Base-by-base conservation (phyloP, 2,113 vertebrate genomes). In the Sminthopsis crassicaudata region DNA sequence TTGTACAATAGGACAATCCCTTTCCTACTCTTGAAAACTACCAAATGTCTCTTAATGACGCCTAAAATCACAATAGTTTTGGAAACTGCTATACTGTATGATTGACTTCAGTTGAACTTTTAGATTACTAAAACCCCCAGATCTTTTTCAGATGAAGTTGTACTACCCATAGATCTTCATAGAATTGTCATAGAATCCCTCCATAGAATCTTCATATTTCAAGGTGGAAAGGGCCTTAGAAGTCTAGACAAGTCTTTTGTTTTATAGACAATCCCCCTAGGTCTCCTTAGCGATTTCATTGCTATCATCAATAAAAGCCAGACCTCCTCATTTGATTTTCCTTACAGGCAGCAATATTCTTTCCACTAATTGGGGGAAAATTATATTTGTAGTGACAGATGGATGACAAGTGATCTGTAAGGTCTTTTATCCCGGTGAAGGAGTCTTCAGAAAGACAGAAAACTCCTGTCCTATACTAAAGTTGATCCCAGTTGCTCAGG, bases 321-420 rank as follows among this genome's bases (percentile, higher is more conserved):
- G 67, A 84, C n/a, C 67, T 42, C n/a, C n/a, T 84, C 67, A 84
- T 84, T 84, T n/a, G n/a, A 84, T 84, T 84, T 84, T 84, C 67
- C 67, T 84, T 84, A 42, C 16, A 42, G 67, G 67, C n/a, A 84
- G n/a, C 16, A 84, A 19, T 84, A 42, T 42, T 42, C 36, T 84
- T 84, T 19, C 67, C 16, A 22, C 67, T 84, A 84, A 84, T 84
- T 84, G 67, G 36, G 67, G 27, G 19, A 36, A 84, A 42, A 84
- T 84, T 84, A 84, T 84, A 84, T 84, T 84, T 84, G 67, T 84
- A 84, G 67, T 84, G 67, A 16, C n/a, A 84, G 67, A 84, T 22
- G 36, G 67, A 84, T 42, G n/a, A 42, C n/a, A 42, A 19, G 36
- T 42, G 67, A 84, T 84, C 16, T 84, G n/a, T n/a, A 84, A 42